Evolutionary conservation across 2,797 vertebrate genomes (phyloP).

Genomic region (Ctenopoma multispine): DNA sequence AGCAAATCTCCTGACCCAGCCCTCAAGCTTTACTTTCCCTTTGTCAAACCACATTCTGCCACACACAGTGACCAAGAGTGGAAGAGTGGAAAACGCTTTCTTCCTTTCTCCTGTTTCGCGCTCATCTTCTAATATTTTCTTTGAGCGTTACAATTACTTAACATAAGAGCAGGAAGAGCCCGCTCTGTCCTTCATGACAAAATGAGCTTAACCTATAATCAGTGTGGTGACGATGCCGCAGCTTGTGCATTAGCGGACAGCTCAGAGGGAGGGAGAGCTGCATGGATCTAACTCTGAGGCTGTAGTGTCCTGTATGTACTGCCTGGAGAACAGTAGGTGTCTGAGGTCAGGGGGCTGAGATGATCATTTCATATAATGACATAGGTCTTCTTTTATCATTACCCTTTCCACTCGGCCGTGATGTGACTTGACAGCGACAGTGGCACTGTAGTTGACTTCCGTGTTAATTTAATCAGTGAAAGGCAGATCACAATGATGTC

Average conservation of each 20-base stretch:
- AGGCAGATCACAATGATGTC: not conserved
- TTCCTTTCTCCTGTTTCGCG: not conserved
- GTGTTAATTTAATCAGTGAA: not conserved
- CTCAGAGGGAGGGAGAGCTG: slow-evolving; percentile 13
- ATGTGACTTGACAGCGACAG: slow-evolving; percentile 46
- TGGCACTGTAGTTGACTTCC: slow-evolving; percentile 9
- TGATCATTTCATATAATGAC: slow-evolving; percentile 56
- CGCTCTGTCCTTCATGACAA: slow-evolving; percentile 36
- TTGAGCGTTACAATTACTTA: slow-evolving; percentile 42
- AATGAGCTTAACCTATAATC: slow-evolving; percentile 63
- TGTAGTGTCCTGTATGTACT: slow-evolving; percentile 12
- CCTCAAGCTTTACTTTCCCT: slow-evolving; percentile 47
- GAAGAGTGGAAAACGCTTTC: slow-evolving; percentile 11
- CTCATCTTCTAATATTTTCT: slow-evolving; percentile 36
- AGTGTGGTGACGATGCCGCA: slow-evolving; percentile 28
- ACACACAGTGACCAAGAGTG: slow-evolving; percentile 41
- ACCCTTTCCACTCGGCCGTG: slow-evolving; percentile 23
- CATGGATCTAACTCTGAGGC: slow-evolving; percentile 17
- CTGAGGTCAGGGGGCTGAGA: slow-evolving; percentile 40
- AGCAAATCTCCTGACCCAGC: slow-evolving; percentile 53
- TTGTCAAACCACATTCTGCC: slow-evolving; percentile 53
- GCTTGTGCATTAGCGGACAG: slow-evolving; percentile 20
- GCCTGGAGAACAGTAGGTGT: slow-evolving; percentile 30
- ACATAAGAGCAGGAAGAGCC: slow-evolving; percentile 17
- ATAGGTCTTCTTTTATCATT: slow-evolving; percentile 43